A percentile compares a stretch with the other conserved stretches of the same genome.
phyloP scores from a whole-genome alignment of 2,113 vertebrate species.

The Malurus elegans region DNA sequence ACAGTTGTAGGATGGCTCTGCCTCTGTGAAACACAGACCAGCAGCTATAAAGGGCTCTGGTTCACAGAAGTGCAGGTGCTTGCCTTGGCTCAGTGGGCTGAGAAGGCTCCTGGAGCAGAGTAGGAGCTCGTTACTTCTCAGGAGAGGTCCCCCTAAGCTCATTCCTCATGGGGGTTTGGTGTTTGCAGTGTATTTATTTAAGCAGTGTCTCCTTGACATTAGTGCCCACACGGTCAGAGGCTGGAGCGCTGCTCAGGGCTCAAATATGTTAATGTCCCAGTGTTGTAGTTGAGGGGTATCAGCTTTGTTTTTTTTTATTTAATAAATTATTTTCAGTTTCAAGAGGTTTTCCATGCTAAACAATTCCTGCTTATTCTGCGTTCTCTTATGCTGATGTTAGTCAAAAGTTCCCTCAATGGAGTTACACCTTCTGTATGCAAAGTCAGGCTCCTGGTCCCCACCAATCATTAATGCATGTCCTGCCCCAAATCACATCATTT shows the following conservation, averaged over 20 bases:
- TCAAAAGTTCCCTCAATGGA: background rate
- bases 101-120: background rate
- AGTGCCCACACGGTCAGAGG: background rate
- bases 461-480: background rate
- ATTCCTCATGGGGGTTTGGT: background rate
- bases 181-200: slow-evolving; percentile 35
- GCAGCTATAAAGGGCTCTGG: background rate
- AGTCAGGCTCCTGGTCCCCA: background rate
- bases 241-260: slow-evolving; percentile 16
- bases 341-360: background rate
- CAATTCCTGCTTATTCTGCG: background rate
- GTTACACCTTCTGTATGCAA: background rate
- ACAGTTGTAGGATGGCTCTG: background rate
- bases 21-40: background rate
- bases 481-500: background rate
- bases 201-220: background rate
- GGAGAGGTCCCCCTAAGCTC: background rate
- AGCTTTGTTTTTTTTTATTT: background rate
- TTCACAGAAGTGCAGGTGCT: background rate
- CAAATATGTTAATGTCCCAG: background rate
- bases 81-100: background rate
- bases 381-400: background rate
- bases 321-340: slow-evolving; percentile 2
- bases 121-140: background rate
- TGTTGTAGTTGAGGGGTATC: background rate